Evolutionary conservation across 2,797 vertebrate genomes (phyloP), one percentile per base, ranked within the genome.

Genomic region (Sebastes oblongus): DNA sequence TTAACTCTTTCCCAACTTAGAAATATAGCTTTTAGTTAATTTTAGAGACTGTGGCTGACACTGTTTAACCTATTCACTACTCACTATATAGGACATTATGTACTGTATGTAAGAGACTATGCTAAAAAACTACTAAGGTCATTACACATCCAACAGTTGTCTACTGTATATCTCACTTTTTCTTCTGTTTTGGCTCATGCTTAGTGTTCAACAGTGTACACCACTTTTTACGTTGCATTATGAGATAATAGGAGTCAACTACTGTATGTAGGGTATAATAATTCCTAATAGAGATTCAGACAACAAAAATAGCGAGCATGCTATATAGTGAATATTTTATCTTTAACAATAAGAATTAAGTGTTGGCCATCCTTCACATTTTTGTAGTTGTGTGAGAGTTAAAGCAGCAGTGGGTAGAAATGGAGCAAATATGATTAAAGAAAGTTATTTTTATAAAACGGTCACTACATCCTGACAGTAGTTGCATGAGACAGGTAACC

Each of bases 1-100:
- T 76, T 67, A 86, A 80, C 62, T 59, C 27, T 70, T 70, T 86
- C 39, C 1, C 14, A 32, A 66, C 56, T 30, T n/a, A 27, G 50
- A 87, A 81, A 81, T 71, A 1, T n/a, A 56, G 13, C 36, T 52
- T 58, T 58, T 36, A 11, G 24, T 39, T 58, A 0, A 34, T 66
- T 69, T 75, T n/a, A 60, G 16, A 72, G 14, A 39, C 24, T 65
- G 62, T 34, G 20, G 34, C 20, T 68, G 1, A 81, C 68, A 18
- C 11, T 6, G 39, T 29, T 70, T 5, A 55, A 18, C 3, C 8
- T 65, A 1, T 42, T 52, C 5, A 42, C 29, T 24, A 14, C 8
- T 58, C 29, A 36, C 6, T 24, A 14, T 46, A 46, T 18, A 46
- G 2, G 2, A 36, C 27, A 36, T 13, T 12, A 11, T 36, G n/a